These are phyloP conservation scores for Atractosteus spatula DNA, from an alignment of 2,113 vertebrate species.

Conservation along the genomic window DNA sequence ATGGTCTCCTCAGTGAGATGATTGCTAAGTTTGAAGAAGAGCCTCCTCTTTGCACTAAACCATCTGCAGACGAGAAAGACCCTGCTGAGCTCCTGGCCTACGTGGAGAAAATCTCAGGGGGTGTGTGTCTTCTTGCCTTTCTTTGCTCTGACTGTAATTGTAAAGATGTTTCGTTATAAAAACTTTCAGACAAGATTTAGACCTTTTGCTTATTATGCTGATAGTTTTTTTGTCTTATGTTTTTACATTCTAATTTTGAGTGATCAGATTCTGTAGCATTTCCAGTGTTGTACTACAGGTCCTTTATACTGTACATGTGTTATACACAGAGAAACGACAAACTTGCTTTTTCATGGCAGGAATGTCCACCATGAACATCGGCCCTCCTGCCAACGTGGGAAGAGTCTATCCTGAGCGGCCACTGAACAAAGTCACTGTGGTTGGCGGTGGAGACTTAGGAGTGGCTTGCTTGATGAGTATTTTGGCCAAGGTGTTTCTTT, in stretches of 20 bases:
- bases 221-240: no score
- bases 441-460: constrained; percentile 89
- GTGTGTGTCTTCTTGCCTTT: constrained; percentile 44
- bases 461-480: constrained; percentile 84
- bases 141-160: no score
- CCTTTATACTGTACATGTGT: no score
- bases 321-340: no score
- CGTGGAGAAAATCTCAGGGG: constrained; percentile 78
- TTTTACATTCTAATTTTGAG: no score
- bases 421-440: constrained; percentile 80
- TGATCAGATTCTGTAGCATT: no score
- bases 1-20: constrained; percentile 84
- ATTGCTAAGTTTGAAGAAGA: constrained; percentile 86
- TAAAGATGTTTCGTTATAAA: no score
- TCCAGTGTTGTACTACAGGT: no score
- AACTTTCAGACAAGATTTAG: no score
- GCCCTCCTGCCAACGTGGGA: constrained; percentile 52
- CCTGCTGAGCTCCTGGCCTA: constrained; percentile 78
- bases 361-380: constrained; percentile 47
- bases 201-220: no score
- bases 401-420: constrained; percentile 39
- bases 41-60: constrained; percentile 76
- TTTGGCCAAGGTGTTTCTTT: constrained; percentile 79
- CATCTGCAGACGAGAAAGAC: constrained; percentile 60
- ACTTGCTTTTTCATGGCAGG: constrained; percentile 50